phyloP scores from a whole-genome alignment of 2,113 vertebrate species.

The Mustelus asterias region DNA sequence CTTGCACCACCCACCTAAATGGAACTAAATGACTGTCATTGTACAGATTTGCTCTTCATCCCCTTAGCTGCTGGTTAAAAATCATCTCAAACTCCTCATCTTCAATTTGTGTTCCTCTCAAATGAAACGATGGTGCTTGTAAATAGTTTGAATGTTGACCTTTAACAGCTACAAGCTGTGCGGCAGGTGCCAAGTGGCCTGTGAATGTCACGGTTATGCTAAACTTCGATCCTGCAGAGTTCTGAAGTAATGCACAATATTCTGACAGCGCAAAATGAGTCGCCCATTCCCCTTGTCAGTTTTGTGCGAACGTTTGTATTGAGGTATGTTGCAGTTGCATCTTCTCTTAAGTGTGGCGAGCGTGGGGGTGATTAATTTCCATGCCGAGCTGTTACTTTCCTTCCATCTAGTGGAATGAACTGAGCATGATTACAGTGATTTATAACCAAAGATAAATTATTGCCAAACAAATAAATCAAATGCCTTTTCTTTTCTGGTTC shows the following conservation, averaged over 20 bases:
- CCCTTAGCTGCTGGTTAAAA: not conserved
- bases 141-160: constrained; percentile 27
- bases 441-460: constrained; percentile 39
- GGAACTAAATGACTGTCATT: not conserved
- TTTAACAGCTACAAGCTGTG: not conserved
- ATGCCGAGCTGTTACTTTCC: constrained; percentile 32
- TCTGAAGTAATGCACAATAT: constrained; percentile 32
- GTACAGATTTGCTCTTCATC: constrained; percentile 12
- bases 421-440: constrained; percentile 37
- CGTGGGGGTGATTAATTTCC: constrained; percentile 25
- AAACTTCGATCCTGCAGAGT: not conserved
- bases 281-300: constrained; percentile 28
- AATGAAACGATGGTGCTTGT: not conserved
- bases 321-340: constrained; percentile 37
- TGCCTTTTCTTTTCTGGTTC: constrained; percentile 37
- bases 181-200: not conserved
- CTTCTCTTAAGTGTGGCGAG: constrained; percentile 28
- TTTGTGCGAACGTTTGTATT: constrained; percentile 33
- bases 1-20: not conserved
- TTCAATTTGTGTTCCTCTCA: not conserved
- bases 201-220: constrained; percentile 9
- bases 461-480: constrained; percentile 33
- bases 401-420: constrained; percentile 36
- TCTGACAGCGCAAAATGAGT: constrained; percentile 33
- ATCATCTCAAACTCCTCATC: not conserved